These are phyloP conservation scores for Steromphala cineraria DNA, from an alignment of 2,888 invertebrate species.

Conservation along the genomic window DNA sequence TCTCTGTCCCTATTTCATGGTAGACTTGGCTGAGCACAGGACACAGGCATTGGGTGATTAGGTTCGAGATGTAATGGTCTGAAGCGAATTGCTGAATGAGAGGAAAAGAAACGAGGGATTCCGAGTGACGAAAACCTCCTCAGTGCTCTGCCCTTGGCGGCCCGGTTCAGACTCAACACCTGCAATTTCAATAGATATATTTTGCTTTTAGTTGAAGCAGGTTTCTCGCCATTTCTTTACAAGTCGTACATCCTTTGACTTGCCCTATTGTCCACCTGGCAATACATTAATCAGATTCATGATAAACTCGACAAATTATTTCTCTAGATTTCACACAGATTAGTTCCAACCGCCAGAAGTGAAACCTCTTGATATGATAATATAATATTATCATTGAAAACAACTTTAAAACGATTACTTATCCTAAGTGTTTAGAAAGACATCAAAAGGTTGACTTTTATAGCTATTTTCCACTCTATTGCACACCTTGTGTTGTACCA, in stretches of 20 bases:
- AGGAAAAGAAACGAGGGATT: not conserved
- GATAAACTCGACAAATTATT: not conserved
- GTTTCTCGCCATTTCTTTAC: not conserved
- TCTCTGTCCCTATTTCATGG: not conserved
- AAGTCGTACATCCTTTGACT: not conserved
- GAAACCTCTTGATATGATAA: not conserved
- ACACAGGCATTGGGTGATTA: not conserved
- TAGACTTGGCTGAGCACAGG: not conserved
- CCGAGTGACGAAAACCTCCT: not conserved
- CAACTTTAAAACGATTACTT: too few species aligned
- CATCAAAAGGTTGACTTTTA: too few species aligned
- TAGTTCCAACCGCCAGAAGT: too few species aligned
- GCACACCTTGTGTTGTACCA: too few species aligned
- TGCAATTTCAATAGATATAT: conserved; percentile 14
- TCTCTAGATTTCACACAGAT: not conserved
- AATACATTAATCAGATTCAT: not conserved
- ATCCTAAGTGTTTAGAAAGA: too few species aligned
- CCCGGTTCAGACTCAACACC: not conserved
- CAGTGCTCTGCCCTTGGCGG: not conserved
- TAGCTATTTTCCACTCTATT: too few species aligned
- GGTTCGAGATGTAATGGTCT: not conserved
- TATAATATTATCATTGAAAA: not conserved
- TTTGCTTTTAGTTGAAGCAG: not conserved
- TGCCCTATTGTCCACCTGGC: not conserved
- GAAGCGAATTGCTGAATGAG: not conserved